These are phyloP conservation scores for Ichneumoninae sp. DNA, from an alignment of 2,888 invertebrate genomes.

Conservation along the genomic window DNA sequence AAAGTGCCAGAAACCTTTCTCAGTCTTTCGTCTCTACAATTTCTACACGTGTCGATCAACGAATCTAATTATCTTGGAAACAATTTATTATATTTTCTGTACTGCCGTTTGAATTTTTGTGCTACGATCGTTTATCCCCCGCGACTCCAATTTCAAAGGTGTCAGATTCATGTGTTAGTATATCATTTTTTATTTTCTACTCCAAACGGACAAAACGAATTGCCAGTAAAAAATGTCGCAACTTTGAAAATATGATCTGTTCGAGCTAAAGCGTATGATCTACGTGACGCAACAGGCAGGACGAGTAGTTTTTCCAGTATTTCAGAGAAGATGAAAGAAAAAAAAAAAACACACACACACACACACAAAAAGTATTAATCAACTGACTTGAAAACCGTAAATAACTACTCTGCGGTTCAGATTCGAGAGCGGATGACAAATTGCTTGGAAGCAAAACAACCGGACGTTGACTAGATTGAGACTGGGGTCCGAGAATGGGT, in stretches of 20 bases:
- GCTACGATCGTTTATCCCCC: constrained; percentile 2
- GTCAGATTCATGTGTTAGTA: constrained; percentile 57
- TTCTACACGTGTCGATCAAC: constrained; percentile 44
- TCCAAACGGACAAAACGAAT: constrained; percentile 8
- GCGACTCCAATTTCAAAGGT: constrained; percentile 40
- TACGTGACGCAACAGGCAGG: constrained; percentile 7
- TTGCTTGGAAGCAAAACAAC: constrained; percentile 80
- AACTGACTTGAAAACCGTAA: constrained; percentile 78
- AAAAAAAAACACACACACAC: neutral
- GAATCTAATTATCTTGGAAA: constrained; percentile 54
- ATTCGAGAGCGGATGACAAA: constrained; percentile 79
- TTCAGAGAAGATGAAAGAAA: constrained; percentile 8
- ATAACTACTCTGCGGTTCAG: constrained; percentile 76
- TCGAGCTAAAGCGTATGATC: constrained; percentile 29
- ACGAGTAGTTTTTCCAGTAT: constrained; percentile 46
- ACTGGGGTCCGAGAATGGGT: constrained; percentile 61
- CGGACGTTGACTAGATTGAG: constrained; percentile 76
- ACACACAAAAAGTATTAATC: constrained; percentile 77
- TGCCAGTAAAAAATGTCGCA: constrained; percentile 36
- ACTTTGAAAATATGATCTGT: constrained; percentile 38
- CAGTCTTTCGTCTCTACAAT: constrained; percentile 3
- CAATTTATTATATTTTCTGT: constrained; percentile 42
- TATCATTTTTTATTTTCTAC: constrained; percentile 58
- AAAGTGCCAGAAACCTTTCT: constrained; percentile 34
- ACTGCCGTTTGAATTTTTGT: neutral